phyloP scores from a whole-genome alignment of 2,113 vertebrate genomes.

The Ondatra zibethicus region DNA sequence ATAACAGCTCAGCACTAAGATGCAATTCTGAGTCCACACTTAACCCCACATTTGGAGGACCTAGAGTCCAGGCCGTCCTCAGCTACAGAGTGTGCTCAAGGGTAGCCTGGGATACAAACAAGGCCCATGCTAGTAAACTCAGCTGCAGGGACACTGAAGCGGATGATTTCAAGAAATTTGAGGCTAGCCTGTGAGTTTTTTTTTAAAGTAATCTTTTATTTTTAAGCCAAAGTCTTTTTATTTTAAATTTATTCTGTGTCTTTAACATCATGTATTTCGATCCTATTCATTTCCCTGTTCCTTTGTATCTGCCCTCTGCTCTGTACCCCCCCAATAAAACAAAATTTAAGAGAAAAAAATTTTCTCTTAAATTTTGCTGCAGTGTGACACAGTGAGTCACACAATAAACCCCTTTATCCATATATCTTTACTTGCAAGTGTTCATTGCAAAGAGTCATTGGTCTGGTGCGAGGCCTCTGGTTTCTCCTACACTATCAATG shows the following conservation, averaged over 20 bases:
- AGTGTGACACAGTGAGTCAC: background rate
- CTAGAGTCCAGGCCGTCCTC: background rate
- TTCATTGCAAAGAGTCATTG: background rate
- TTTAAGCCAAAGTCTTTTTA: background rate
- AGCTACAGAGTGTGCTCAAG: background rate
- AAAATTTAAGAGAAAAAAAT: background rate
- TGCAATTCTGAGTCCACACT: constrained; percentile 38
- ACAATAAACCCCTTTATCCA: background rate
- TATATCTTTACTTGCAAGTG: background rate
- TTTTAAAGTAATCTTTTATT: background rate
- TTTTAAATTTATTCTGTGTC: too few species aligned
- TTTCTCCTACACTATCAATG: background rate
- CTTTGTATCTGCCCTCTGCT: background rate
- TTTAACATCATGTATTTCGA: background rate
- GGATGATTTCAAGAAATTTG: background rate
- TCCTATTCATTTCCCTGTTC: background rate
- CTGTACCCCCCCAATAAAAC: background rate
- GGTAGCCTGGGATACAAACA: background rate
- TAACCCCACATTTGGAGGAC: background rate
- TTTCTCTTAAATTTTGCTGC: too few species aligned
- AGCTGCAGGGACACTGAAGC: background rate
- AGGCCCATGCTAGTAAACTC: background rate
- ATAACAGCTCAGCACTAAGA: constrained; percentile 31
- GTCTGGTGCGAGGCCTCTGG: background rate
- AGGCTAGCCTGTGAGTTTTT: background rate